These are phyloP conservation scores for Plagiodera versicolora DNA, from an alignment of 2,888 invertebrate species.

Conservation along the genomic window DNA sequence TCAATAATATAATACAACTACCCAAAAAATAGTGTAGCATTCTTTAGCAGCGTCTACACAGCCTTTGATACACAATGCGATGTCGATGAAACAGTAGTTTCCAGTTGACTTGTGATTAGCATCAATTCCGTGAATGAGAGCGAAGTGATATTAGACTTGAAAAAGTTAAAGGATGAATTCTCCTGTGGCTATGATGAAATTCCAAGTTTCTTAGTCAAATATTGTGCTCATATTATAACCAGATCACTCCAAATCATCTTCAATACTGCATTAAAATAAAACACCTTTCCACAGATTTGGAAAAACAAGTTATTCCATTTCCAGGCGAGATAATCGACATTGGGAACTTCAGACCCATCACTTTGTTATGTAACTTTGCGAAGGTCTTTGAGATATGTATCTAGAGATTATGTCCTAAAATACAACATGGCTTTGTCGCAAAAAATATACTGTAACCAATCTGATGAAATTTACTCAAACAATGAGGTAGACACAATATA, in stretches of 20 bases:
- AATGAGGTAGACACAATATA: too few species aligned
- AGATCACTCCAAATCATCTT: conserved; percentile 6
- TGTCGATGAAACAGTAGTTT: not conserved
- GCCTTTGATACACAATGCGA: not conserved
- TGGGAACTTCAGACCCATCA: too few species aligned
- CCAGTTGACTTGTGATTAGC: not conserved
- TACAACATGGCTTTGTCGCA: too few species aligned
- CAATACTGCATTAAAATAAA: conserved; percentile 5
- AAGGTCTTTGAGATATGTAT: too few species aligned
- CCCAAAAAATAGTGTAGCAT: not conserved
- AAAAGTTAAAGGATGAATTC: conserved; percentile 3
- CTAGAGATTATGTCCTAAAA: too few species aligned
- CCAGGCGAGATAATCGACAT: too few species aligned
- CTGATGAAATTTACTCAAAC: too few species aligned
- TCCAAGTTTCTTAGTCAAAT: conserved; percentile 1
- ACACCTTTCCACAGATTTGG: conserved; percentile 1
- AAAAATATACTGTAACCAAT: too few species aligned
- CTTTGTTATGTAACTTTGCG: too few species aligned
- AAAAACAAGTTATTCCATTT: too few species aligned
- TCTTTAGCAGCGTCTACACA: conserved; percentile 6
- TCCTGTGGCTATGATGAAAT: conserved; percentile 7
- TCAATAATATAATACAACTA: not conserved
- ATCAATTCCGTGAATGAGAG: conserved; percentile 1
- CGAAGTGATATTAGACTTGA: not conserved
- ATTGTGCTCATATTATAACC: not conserved